A percentile compares a stretch with the other conserved stretches of the same genome.
phyloP scores from a whole-genome alignment of 2,113 vertebrate genomes.

The Cathartes aura region DNA sequence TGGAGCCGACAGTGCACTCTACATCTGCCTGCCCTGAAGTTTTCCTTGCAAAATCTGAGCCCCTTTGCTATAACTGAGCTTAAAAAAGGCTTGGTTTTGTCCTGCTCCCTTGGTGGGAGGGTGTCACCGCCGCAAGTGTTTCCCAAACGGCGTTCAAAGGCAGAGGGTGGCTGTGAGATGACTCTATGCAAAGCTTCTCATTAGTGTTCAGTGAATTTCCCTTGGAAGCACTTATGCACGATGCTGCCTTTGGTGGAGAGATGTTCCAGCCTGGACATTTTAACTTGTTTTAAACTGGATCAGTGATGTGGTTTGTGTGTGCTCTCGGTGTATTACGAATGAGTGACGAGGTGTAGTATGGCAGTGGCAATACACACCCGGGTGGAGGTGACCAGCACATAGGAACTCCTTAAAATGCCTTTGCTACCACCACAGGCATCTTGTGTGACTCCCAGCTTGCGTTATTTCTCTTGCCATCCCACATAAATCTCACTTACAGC shows the following conservation, averaged over 20 bases:
- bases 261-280: background rate
- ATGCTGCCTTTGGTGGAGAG: background rate
- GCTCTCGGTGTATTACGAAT: fast-evolving
- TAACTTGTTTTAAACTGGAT: background rate
- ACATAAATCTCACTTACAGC: background rate
- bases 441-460: background rate
- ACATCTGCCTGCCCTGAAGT: background rate
- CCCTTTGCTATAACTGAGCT: background rate
- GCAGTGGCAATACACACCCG: background rate
- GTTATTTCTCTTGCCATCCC: background rate
- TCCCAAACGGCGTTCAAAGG: background rate
- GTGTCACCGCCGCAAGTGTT: background rate
- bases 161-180: background rate
- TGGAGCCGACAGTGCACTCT: fast-evolving
- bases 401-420: background rate
- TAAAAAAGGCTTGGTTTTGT: background rate
- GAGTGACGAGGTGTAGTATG: background rate
- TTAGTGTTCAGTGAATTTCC: background rate
- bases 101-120: background rate
- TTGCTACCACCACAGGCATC: background rate
- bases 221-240: fast-evolving
- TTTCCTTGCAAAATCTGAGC: background rate
- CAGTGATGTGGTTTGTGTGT: background rate
- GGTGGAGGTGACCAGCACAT: fast-evolving
- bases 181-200: background rate